These are phyloP conservation scores for Sylvietta virens DNA, from an alignment of 2,113 vertebrate species.

Conservation along the genomic window DNA sequence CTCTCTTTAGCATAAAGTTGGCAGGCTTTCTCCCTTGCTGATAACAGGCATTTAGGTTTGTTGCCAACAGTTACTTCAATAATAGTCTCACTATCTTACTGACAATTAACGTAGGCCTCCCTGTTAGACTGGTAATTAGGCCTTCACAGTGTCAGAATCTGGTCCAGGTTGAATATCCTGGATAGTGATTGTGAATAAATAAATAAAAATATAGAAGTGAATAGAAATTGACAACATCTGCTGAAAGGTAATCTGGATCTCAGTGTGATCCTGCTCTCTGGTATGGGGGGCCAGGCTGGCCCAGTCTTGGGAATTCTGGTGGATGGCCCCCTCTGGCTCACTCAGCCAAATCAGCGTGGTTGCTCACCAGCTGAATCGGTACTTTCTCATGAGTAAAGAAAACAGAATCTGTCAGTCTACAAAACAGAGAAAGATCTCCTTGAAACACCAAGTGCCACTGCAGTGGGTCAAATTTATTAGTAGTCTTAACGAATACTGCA, in stretches of 20 bases:
- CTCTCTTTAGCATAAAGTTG: background rate
- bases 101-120: background rate
- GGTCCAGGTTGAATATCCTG: background rate
- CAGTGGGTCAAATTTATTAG: background rate
- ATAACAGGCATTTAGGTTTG: background rate
- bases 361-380: background rate
- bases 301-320: fast-evolving
- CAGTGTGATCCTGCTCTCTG: background rate
- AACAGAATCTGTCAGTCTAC: background rate
- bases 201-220: background rate
- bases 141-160: conserved; percentile 15
- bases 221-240: background rate
- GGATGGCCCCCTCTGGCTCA: background rate
- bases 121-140: conserved; percentile 12
- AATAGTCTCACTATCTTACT: background rate
- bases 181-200: background rate
- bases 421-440: background rate
- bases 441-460: background rate
- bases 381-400: background rate
- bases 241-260: background rate
- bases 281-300: background rate
- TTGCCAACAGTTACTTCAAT: conserved; percentile 1
- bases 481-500: background rate
- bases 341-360: background rate
- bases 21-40: conserved; percentile 10